phyloP scores from a whole-genome alignment of 2,888 invertebrate species.

The Anorthoa munda region DNA sequence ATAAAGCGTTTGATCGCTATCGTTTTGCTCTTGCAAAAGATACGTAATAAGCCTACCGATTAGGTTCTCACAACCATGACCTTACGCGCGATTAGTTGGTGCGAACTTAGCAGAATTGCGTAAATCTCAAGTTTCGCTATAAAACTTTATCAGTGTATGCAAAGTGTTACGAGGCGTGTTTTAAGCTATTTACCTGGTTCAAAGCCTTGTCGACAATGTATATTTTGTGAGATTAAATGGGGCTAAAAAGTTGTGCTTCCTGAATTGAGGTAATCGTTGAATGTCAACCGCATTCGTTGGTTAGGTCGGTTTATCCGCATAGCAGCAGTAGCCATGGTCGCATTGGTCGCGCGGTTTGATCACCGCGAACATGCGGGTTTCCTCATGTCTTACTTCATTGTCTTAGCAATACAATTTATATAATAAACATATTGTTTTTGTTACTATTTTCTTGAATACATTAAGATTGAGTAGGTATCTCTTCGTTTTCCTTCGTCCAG shows the following conservation, averaged over 20 bases:
- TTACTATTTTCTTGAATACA: slow-evolving; percentile 2
- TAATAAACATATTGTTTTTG: not conserved
- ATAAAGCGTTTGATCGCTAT: no score
- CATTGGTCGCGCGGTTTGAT: slow-evolving; percentile 13
- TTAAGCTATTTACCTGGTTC: slow-evolving; percentile 14
- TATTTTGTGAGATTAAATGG: slow-evolving; percentile 15
- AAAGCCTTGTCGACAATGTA: not conserved
- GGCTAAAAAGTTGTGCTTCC: not conserved
- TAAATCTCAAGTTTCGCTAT: slow-evolving; percentile 18
- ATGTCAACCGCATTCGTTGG: slow-evolving; percentile 28
- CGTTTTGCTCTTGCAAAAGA: no score
- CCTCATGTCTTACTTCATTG: slow-evolving; percentile 20
- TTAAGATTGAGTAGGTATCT: not conserved
- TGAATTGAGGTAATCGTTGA: slow-evolving; percentile 12
- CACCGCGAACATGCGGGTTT: slow-evolving; percentile 23
- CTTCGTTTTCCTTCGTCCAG: not conserved
- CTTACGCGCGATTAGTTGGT: not conserved
- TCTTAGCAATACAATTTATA: slow-evolving; percentile 5
- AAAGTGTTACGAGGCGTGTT: slow-evolving; percentile 4
- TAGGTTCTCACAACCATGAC: slow-evolving; percentile 10
- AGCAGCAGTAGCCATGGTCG: slow-evolving; percentile 38
- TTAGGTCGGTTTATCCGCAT: slow-evolving; percentile 42
- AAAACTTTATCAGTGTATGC: not conserved
- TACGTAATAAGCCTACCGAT: no score
- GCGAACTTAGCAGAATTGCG: not conserved